phyloP scores from a whole-genome alignment of 64 coral and sea anemone genomes.

The Orbicella faveolata region DNA sequence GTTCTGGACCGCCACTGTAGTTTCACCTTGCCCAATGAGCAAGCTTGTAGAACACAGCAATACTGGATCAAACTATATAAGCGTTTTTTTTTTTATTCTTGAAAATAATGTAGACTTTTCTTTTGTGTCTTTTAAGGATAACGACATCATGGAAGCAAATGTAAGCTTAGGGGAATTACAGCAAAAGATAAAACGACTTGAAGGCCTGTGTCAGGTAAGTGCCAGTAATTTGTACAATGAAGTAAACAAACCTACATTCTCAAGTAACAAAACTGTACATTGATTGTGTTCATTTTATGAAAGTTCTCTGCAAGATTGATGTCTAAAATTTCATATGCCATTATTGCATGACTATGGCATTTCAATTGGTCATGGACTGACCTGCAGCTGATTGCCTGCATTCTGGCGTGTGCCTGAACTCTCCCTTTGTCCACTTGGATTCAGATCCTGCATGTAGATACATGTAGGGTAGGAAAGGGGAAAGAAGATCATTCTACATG shows the following conservation, averaged over 20 bases:
- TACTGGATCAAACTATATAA: background rate
- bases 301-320: background rate
- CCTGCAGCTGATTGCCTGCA: too few species aligned
- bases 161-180: constrained; percentile 85
- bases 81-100: background rate
- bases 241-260: background rate
- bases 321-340: too few species aligned
- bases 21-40: too few species aligned
- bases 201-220: constrained; percentile 79
- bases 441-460: too few species aligned
- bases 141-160: constrained; percentile 97
- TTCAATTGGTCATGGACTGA: too few species aligned
- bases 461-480: too few species aligned
- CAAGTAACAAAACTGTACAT: background rate
- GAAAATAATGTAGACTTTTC: background rate
- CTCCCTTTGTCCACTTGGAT: too few species aligned
- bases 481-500: too few species aligned
- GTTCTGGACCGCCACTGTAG: too few species aligned
- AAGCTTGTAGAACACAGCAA: background rate
- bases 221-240: background rate
- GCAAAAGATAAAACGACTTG: constrained; percentile 93
- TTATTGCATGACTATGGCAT: too few species aligned
- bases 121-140: constrained; percentile 73
- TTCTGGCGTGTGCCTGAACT: too few species aligned
- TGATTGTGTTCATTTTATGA: background rate